Conservation (phyloP, 1,140 invertebrate genomes). For the Diorhabda elongata region DNA sequence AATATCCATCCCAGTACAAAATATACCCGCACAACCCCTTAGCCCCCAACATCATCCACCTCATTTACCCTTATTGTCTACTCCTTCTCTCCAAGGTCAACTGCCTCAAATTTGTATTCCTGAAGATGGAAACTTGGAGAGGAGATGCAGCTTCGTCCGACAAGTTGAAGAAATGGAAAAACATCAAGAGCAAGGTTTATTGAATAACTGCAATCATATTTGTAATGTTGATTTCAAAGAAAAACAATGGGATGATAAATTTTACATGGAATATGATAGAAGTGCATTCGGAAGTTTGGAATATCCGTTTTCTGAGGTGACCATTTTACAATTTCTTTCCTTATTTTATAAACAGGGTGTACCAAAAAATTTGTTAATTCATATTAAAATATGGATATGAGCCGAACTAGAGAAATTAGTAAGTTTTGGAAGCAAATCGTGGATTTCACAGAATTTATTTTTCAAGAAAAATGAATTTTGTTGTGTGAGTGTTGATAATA, state of each 20-base stretch:
- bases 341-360: no score
- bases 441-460: no score
- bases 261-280: slow-evolving; percentile 40
- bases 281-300: slow-evolving; percentile 44
- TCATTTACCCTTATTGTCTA: slow-evolving; percentile 25
- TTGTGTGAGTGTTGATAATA: no score
- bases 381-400: neutral
- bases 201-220: slow-evolving; percentile 44
- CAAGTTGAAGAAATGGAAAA: slow-evolving; percentile 46
- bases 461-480: no score
- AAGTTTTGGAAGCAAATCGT: no score
- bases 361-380: neutral
- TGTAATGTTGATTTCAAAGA: slow-evolving; percentile 47
- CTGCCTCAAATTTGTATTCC: slow-evolving; percentile 45
- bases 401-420: no score
- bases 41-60: slow-evolving; percentile 25
- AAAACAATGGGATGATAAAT: slow-evolving; percentile 39
- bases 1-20: slow-evolving; percentile 43
- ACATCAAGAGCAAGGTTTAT: slow-evolving; percentile 35
- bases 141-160: slow-evolving; percentile 45
- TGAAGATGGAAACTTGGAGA: slow-evolving; percentile 37
- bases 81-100: slow-evolving; percentile 33
- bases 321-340: neutral
- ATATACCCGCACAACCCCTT: slow-evolving; percentile 36
- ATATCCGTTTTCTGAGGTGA: slow-evolving; percentile 47